Conservation (phyloP, 2,888 invertebrate species). For the Trilocha varians region DNA sequence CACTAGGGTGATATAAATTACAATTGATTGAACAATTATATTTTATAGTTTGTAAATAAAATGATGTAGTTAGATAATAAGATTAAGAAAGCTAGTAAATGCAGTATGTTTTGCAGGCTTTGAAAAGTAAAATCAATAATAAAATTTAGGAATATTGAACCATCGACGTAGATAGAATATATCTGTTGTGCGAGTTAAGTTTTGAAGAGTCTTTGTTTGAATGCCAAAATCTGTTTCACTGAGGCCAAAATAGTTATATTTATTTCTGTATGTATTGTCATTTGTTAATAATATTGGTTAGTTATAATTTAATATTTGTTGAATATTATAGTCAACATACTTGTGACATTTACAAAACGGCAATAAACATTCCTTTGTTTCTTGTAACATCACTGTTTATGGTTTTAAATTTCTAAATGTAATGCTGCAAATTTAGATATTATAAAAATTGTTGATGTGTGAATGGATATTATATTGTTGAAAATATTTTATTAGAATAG, state of each 20-base stretch:
- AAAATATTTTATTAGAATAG: constrained; percentile 31
- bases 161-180: constrained; percentile 27
- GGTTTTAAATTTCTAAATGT: neutral
- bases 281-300: constrained; percentile 13
- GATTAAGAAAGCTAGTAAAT: constrained; percentile 58
- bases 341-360: constrained; percentile 6
- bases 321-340: constrained; percentile 6
- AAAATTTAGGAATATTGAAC: constrained; percentile 37
- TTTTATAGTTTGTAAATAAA: constrained; percentile 64
- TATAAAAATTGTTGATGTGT: constrained; percentile 35
- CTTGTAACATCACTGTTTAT: neutral
- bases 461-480: constrained; percentile 31
- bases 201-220: constrained; percentile 41
- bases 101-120: constrained; percentile 62
- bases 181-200: constrained; percentile 27
- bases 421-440: constrained; percentile 32
- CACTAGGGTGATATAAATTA: constrained; percentile 36
- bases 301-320: constrained; percentile 9
- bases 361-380: neutral
- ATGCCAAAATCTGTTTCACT: constrained; percentile 50
- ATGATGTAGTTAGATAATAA: constrained; percentile 57
- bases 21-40: constrained; percentile 54
- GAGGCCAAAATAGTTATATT: constrained; percentile 49
- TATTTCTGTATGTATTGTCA: constrained; percentile 22
- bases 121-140: constrained; percentile 44